phyloP scores from a whole-genome alignment of 2,888 invertebrate genomes.

The Pandemis corylana region DNA sequence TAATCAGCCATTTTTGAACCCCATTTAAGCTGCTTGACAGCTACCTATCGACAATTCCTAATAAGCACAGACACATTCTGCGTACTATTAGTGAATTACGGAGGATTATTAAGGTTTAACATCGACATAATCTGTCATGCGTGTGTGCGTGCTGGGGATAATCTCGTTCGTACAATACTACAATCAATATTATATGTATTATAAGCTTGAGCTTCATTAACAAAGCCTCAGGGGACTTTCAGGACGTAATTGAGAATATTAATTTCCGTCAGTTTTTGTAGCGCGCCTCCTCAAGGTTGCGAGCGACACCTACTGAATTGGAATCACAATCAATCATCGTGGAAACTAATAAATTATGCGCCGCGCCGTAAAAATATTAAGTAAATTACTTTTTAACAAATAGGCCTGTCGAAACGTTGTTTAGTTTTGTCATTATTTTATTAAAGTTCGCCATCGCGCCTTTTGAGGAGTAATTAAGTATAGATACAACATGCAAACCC shows the following conservation, averaged over 20 bases:
- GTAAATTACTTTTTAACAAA: slow-evolving; percentile 25
- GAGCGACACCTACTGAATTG: slow-evolving; percentile 27
- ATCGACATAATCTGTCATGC: slow-evolving; percentile 24
- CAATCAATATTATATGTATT: slow-evolving; percentile 29
- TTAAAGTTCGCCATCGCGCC: not conserved
- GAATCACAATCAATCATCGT: slow-evolving; percentile 31
- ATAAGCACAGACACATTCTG: slow-evolving; percentile 5
- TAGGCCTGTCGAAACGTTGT: slow-evolving; percentile 9
- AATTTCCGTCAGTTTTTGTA: slow-evolving; percentile 40
- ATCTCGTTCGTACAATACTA: slow-evolving; percentile 14
- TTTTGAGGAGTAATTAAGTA: too few species aligned
- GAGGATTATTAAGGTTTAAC: slow-evolving; percentile 37
- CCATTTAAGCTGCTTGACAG: not conserved
- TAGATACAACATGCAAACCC: too few species aligned
- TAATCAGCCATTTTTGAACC: not conserved
- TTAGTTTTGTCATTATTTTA: not conserved
- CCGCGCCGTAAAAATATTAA: slow-evolving; percentile 6
- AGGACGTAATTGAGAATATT: slow-evolving; percentile 26
- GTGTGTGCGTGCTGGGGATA: slow-evolving; percentile 20
- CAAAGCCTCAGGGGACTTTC: slow-evolving; percentile 17
- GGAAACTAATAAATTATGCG: slow-evolving; percentile 25
- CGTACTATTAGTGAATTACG: slow-evolving; percentile 6
- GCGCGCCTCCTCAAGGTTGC: slow-evolving; percentile 4
- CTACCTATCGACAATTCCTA: not conserved
- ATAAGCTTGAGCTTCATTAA: slow-evolving; percentile 22